Evolutionary conservation across 2,888 invertebrate genomes (phyloP), one percentile per base, ranked within the genome.

Genomic region (Phragmatobia fuliginosa): DNA sequence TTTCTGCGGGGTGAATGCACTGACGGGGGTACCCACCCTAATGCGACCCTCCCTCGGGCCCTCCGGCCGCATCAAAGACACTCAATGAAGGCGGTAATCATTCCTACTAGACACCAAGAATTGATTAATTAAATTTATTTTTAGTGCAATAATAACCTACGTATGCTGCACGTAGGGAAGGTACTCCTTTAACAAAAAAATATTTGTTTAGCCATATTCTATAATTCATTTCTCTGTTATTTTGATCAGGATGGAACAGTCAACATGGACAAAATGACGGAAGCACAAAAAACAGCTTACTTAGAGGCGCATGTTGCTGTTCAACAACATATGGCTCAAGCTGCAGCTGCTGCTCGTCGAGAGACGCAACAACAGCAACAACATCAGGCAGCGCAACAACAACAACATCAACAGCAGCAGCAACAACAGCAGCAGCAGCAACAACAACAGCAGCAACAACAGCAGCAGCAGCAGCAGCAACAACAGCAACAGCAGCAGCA

Each of bases 201-300:
- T 2, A 49, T 8, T 8, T 49, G n/a, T 49, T 3, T 52, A 4
- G 11, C 14, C 25, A 1, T 25, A 52, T 32, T 32, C 16, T 8
- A 18, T 21, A 60, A 8, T 32, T 36, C 38, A 18, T 25, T 45
- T 25, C 6, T 66, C 73, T 60, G 11, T 16, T 38, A 49, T 61
- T 58, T 49, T 52, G 2, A 16, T 32, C 83, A 97, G 97, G 96
- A 96, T 90, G 96, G 96, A 78, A 96, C 96, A 75, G 96, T 96
- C 78, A 97, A 97, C 85, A 97, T 97, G 96, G 97, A 97, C 85
- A 97, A 97, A 90, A 97, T 97, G 97, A 97, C 96, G 81, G 97
- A 96, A 91, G 96, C 96, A 80, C 97, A 97, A 89, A 97, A 97
- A 91, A 96, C 97, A 76, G 96, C 97, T 67, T 97, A 97, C 87